A percentile compares a stretch with the other conserved stretches of the same genome.
Evolutionary conservation across 2,888 invertebrate genomes (phyloP).

Genomic region (Eristalinus aeneus): DNA sequence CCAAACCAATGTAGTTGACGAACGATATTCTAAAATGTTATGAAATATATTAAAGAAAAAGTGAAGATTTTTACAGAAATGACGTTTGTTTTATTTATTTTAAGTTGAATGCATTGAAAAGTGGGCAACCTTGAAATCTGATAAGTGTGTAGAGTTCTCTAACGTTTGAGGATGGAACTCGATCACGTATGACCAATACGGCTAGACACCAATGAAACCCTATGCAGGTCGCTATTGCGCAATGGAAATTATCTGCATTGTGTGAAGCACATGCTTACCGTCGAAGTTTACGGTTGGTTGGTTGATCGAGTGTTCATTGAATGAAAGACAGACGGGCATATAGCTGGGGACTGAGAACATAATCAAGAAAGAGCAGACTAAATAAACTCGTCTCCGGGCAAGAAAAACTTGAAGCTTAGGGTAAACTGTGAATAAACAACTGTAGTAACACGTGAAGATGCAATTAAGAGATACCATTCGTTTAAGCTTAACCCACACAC

Average conservation of each 20-base stretch:
- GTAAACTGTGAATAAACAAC: too few relatives aligned
- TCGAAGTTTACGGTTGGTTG: neutral
- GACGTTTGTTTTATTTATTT: neutral
- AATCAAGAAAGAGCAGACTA: neutral
- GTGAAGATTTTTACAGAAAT: slow-evolving; percentile 31
- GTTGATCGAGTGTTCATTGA: neutral
- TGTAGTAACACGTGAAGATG: too few relatives aligned
- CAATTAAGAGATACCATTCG: too few relatives aligned
- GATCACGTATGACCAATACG: neutral
- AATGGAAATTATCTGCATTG: neutral
- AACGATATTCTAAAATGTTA: slow-evolving; percentile 9
- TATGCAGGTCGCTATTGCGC: neutral
- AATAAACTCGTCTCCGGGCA: too few relatives aligned
- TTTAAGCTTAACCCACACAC: too few relatives aligned
- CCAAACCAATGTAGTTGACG: slow-evolving; percentile 21
- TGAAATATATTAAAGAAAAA: slow-evolving; percentile 12
- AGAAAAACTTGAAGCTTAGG: too few relatives aligned
- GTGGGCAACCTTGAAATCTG: slow-evolving; percentile 11
- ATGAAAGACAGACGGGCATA: neutral
- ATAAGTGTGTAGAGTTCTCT: neutral
- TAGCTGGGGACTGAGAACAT: neutral
- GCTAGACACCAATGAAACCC: neutral
- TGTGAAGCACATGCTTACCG: neutral
- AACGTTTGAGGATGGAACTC: neutral
- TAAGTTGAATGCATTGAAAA: neutral